A percentile compares a stretch with the other conserved stretches of the same genome.
phyloP scores from a whole-genome alignment of 2,888 invertebrate genomes.

The Drosophila anomalipes region DNA sequence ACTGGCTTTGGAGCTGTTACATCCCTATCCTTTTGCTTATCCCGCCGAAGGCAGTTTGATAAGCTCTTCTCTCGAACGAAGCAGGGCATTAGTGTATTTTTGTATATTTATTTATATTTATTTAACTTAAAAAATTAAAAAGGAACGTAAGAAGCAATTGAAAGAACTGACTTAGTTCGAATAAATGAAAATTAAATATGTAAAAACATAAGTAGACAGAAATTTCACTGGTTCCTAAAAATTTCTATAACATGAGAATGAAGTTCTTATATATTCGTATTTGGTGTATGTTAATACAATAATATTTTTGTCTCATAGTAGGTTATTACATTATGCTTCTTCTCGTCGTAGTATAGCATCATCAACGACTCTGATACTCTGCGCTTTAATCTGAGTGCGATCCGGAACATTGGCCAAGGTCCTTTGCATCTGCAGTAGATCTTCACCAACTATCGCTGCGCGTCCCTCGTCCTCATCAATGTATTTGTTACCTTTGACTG shows the following conservation, averaged over 20 bases:
- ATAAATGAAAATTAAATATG: not conserved
- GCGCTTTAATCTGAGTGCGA: conserved; percentile 82
- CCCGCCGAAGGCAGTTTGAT: conserved; percentile 20
- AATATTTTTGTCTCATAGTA: not conserved
- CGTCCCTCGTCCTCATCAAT: conserved; percentile 12
- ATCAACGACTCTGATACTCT: conserved; percentile 82
- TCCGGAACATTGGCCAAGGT: conserved; percentile 66
- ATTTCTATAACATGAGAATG: too few relatives aligned
- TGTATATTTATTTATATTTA: conserved; percentile 6
- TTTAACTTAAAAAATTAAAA: not conserved
- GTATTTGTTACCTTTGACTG: not conserved
- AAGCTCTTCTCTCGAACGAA: conserved; percentile 55
- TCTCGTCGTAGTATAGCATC: conserved; percentile 78
- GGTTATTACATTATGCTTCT: conserved; percentile 38
- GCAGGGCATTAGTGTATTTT: conserved; percentile 58
- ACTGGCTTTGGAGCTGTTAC: conserved; percentile 77
- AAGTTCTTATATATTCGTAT: not conserved
- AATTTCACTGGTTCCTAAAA: conserved; percentile 7
- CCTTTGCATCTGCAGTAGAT: conserved; percentile 60
- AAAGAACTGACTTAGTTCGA: not conserved
- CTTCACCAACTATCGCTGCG: conserved; percentile 41
- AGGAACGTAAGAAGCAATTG: not conserved
- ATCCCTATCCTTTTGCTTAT: conserved; percentile 54
- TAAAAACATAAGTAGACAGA: conserved; percentile 3
- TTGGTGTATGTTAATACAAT: conserved; percentile 1